Evolutionary conservation across 1,140 invertebrate species (phyloP).

Genomic region (Pogonomyrmex californicus): DNA sequence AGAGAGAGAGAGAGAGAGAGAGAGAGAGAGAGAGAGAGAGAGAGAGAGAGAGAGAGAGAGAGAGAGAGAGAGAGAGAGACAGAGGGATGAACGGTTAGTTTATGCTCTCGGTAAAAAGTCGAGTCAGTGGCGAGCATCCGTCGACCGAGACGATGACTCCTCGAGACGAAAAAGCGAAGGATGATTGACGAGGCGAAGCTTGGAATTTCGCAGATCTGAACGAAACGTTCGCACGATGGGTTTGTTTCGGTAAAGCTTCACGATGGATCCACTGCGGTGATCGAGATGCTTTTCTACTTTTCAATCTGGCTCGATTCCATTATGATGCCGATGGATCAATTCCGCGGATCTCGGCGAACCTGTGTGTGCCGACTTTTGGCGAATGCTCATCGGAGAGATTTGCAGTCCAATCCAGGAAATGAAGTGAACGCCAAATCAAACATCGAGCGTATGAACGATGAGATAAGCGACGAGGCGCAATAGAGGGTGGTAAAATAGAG

Average conservation of each 20-base stretch:
- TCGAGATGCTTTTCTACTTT: not conserved
- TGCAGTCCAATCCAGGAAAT: not conserved
- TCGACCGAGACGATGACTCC: conserved; percentile 56
- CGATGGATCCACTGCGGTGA: not conserved
- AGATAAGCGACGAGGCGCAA: conserved; percentile 9
- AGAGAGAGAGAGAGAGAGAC: not conserved
- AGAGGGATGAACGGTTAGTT: conserved; percentile 49
- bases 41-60: too few relatives aligned
- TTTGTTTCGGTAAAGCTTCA: not conserved
- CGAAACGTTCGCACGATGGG: conserved; percentile 7
- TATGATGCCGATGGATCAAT: not conserved
- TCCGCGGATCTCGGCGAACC: not conserved
- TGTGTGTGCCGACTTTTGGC: not conserved
- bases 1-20: too few relatives aligned
- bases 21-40: too few relatives aligned
- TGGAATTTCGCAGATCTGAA: conserved; percentile 21
- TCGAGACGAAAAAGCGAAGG: conserved; percentile 25
- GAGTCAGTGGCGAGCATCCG: not conserved
- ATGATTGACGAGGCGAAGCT: conserved; percentile 37
- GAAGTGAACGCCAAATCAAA: not conserved
- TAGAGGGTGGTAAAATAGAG: conserved; percentile 2
- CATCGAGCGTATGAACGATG: conserved; percentile 31
- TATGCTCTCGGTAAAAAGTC: conserved; percentile 15
- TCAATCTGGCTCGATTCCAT: not conserved
- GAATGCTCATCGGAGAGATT: conserved; percentile 6